These are phyloP conservation scores for Siniperca scherzeri DNA, from an alignment of 2,797 vertebrate species.

Conservation along the genomic window DNA sequence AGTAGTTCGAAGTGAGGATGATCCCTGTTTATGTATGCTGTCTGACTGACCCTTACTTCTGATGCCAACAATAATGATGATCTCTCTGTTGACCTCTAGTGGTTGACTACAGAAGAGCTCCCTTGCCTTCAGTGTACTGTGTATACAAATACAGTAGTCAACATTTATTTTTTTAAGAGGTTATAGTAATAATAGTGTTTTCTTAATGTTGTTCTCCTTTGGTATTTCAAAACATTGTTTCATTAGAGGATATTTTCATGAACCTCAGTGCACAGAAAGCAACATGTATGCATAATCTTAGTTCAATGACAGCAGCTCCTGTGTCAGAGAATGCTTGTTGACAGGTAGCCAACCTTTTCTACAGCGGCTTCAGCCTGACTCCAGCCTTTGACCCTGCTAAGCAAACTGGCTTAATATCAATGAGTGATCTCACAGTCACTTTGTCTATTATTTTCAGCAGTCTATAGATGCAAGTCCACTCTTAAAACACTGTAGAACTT, in stretches of 20 bases:
- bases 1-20: neutral
- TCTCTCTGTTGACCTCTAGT: conserved; percentile 5
- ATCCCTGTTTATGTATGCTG: neutral
- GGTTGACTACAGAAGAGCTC: conserved; percentile 5
- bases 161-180: neutral
- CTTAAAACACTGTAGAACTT: neutral
- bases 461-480: neutral
- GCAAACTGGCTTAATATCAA: conserved; percentile 38
- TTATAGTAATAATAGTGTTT: neutral
- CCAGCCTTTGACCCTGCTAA: conserved; percentile 35
- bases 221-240: neutral
- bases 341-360: neutral
- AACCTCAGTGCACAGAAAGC: neutral
- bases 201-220: neutral
- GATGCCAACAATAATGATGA: neutral
- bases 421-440: conserved; percentile 4
- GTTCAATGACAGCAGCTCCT: conserved; percentile 6
- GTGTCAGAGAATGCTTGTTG: neutral
- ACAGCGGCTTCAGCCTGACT: neutral
- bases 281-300: neutral
- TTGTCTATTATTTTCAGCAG: conserved; percentile 1
- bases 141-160: neutral
- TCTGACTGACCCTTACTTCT: neutral
- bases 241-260: neutral
- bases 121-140: neutral